phyloP scores from a whole-genome alignment of 2,797 vertebrate genomes.

The Ptychobarbus kaznakovi region DNA sequence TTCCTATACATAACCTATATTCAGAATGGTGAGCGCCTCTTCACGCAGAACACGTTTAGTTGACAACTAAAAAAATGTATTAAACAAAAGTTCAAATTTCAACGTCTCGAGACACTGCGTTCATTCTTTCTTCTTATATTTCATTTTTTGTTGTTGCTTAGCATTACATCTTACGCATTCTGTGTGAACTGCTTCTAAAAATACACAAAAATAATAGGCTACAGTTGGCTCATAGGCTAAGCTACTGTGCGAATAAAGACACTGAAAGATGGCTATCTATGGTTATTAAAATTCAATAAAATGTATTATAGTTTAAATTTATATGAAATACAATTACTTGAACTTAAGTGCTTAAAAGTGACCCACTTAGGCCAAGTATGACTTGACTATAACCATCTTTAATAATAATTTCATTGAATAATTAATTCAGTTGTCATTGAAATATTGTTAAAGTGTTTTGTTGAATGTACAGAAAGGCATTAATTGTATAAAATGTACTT shows the following conservation, averaged over 20 bases:
- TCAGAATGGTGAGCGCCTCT: too few species aligned
- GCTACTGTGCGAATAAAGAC: neutral
- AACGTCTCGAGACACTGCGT: too few species aligned
- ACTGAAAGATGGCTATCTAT: neutral
- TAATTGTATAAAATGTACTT: too few species aligned
- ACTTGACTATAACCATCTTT: neutral
- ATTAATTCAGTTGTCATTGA: too few species aligned
- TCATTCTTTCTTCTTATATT: too few species aligned
- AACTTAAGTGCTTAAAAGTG: neutral
- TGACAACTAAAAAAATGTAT: too few species aligned
- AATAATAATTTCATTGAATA: too few species aligned
- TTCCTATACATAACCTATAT: neutral
- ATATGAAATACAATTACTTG: neutral
- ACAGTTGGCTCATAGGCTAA: too few species aligned
- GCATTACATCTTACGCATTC: neutral
- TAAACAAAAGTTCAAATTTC: too few species aligned
- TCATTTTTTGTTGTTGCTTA: neutral
- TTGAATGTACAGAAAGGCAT: too few species aligned
- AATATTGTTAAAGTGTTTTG: too few species aligned
- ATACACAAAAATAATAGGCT: too few species aligned
- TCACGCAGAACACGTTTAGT: neutral
- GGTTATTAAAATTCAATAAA: neutral
- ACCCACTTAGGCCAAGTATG: neutral
- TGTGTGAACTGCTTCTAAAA: neutral
- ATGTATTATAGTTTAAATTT: neutral